These are phyloP conservation scores for Listronotus oregonensis DNA, from an alignment of 1,140 invertebrate species.

Conservation along the genomic window DNA sequence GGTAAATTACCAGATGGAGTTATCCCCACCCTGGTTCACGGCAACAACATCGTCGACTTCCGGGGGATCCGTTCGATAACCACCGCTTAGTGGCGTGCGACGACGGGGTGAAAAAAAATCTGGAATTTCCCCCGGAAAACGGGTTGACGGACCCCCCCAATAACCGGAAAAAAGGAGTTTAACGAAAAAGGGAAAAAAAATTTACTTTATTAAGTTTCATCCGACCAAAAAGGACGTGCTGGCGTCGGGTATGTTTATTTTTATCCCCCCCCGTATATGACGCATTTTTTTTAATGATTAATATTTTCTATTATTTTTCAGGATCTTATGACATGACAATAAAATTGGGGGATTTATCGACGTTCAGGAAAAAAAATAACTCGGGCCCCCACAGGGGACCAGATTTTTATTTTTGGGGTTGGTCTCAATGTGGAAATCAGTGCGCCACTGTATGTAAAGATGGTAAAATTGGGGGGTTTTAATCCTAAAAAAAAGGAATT, in stretches of 20 bases:
- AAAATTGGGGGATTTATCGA: conserved; percentile 78
- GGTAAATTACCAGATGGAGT: conserved; percentile 78
- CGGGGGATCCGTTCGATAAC: conserved; percentile 88
- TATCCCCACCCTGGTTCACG: conserved; percentile 84
- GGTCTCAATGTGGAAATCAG: conserved; percentile 86
- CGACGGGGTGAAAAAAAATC: conserved; percentile 82
- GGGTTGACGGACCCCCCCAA: conserved; percentile 68
- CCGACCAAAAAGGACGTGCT: conserved; percentile 84
- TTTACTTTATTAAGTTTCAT: conserved; percentile 90
- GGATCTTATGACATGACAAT: conserved; percentile 87
- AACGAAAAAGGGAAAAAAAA: conserved; percentile 85
- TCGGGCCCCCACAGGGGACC: conserved; percentile 65
- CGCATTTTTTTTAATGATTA: too few relatives aligned
- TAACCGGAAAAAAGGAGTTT: conserved; percentile 62
- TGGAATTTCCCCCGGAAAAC: conserved; percentile 68
- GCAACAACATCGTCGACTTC: conserved; percentile 88
- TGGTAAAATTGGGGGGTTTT: conserved; percentile 81
- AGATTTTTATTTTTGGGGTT: conserved; percentile 89
- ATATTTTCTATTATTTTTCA: background rate
- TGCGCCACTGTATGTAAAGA: conserved; percentile 89
- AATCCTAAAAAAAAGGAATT: conserved; percentile 70
- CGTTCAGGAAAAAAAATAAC: conserved; percentile 62
- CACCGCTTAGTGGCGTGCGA: conserved; percentile 84
- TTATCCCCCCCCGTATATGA: too few relatives aligned
- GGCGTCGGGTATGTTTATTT: conserved; percentile 63